These are phyloP conservation scores for Chionomys nivalis DNA, from an alignment of 2,113 vertebrate genomes.

Conservation along the genomic window DNA sequence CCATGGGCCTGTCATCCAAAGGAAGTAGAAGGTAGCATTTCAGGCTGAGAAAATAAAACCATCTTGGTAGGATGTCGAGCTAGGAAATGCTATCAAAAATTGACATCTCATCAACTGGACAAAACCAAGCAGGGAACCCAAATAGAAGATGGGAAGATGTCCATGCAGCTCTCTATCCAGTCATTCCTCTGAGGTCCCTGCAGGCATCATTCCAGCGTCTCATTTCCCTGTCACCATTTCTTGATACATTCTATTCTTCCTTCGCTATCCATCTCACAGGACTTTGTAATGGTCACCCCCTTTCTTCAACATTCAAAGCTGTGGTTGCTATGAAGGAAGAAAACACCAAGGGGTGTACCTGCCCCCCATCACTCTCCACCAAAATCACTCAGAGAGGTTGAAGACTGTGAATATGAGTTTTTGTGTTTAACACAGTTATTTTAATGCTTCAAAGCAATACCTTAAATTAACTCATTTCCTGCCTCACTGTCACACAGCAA, in stretches of 20 bases:
- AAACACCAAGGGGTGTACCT: not conserved
- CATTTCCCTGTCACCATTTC: not conserved
- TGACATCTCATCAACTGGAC: not conserved
- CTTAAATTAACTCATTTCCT: not conserved
- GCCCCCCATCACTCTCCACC: not conserved
- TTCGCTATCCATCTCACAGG: not conserved
- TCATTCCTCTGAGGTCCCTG: not conserved
- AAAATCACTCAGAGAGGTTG: not conserved
- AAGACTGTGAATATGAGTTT: not conserved
- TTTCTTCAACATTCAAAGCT: not conserved
- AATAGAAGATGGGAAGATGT: not conserved
- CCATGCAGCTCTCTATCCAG: not conserved
- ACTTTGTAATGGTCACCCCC: not conserved
- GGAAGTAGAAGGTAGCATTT: not conserved
- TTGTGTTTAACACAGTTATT: constrained; percentile 1
- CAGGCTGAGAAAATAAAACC: constrained; percentile 16
- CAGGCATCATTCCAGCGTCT: not conserved
- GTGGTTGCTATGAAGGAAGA: not conserved
- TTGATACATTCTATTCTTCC: not conserved
- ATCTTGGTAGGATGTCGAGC: not conserved
- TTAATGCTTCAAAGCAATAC: not conserved
- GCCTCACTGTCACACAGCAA: not conserved
- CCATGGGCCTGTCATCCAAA: not conserved
- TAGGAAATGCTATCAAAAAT: not conserved
- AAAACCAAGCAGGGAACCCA: not conserved